Evolutionary conservation across 92 coral and sea anemone species (phyloP).

Genomic region (Phenganax marumi): DNA sequence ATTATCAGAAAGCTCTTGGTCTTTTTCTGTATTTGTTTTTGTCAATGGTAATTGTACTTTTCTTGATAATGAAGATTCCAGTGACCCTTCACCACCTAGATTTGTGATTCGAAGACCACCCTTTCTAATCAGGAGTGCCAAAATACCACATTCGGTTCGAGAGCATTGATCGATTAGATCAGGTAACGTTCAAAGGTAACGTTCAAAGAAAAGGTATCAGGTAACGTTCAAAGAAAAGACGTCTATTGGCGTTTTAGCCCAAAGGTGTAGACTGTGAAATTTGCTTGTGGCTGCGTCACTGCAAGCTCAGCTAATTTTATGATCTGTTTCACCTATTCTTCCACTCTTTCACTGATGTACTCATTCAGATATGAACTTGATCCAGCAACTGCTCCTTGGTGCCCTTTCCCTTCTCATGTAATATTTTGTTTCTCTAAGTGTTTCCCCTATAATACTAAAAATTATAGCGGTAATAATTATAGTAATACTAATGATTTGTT

Average conservation of each 20-base stretch:
- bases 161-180: conserved; percentile 54
- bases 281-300: conserved; percentile 55
- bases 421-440: not conserved
- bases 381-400: conserved; percentile 1
- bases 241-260: conserved; percentile 57
- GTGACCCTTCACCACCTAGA: conserved; percentile 47
- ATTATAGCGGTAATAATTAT: no score
- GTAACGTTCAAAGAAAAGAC: conserved; percentile 55
- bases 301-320: conserved; percentile 4
- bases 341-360: conserved; percentile 12
- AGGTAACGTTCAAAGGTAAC: no score
- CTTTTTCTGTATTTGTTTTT: not conserved
- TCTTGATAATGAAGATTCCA: conserved; percentile 49
- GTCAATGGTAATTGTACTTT: conserved; percentile 40
- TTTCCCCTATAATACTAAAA: not conserved
- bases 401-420: not conserved
- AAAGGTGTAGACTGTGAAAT: conserved; percentile 41
- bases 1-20: not conserved
- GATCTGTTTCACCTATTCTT: conserved; percentile 12
- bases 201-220: conserved; percentile 48
- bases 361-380: conserved; percentile 5
- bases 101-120: conserved; percentile 57
- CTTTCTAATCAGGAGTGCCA: conserved; percentile 54
- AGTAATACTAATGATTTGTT: no score
- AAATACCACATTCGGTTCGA: conserved; percentile 32